Base-by-base conservation (phyloP, 2,797 vertebrate species). In the Miichthys miiuy region DNA sequence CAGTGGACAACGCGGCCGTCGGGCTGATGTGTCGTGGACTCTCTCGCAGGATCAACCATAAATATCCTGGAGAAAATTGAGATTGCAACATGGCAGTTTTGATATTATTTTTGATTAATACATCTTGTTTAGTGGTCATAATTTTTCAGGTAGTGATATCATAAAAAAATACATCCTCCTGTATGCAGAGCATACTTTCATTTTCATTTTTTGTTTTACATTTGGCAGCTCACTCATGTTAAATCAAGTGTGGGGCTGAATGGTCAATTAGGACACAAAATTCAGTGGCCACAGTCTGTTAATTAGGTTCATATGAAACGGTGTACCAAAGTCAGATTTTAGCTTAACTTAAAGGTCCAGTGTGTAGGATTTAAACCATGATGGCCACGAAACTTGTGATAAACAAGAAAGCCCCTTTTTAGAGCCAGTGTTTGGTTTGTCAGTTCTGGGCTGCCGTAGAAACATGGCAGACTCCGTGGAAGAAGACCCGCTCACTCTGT, bases 51-150 rank as follows among this genome's bases (percentile, higher is more conserved):
- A 70, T 82, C 90, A 82, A 79, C 87, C 81, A 94, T 83, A 92
- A 97, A 96, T 66, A 85, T 91, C 89, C 98, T 99, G 85, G 23
- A 90, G 65, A 89, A 72, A 21, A 68, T 52, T 68, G n/a, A 75
- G 57, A 81, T 63, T 41, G 25, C 18, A 82, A 82, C 6, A 62
- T 52, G 14, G 3, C 4, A 44, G 56, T 38, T 67, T 69, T 61
- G 0, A 62, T 18, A 1, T 8, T 13, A 4, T 20, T 61, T 61
- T 48, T 48, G 16, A 47, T 46, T 18, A 10, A 46, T 38, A 0
- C 18, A 69, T 50, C 4, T 23, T 52, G 38, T 46, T 52, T 51
- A 12, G 5, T n/a, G 20, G 25, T 58, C 30, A 65, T 21, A 8
- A 4, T 6, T 61, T 2, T 58, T 72, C 55, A 77, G 23, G 25